Evolutionary conservation across 2,113 vertebrate species (phyloP), one percentile per base, ranked within the genome.

Genomic region (Bos taurus): DNA sequence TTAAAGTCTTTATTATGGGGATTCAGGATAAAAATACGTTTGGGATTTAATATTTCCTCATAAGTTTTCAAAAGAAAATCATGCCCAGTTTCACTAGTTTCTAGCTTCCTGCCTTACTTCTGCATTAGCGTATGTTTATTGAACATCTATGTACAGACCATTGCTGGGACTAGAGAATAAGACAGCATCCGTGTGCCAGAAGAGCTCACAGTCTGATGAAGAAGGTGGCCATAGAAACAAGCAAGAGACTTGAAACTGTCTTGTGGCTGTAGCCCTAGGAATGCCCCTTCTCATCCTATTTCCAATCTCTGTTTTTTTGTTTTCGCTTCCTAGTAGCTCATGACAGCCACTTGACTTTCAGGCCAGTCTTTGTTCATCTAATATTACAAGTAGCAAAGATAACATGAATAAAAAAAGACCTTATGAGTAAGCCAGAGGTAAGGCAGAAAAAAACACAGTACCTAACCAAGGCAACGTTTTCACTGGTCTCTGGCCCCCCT

Each of bases 1-100:
- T 96, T 86, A n/a, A 92, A 92, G 62, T 91, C 30, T 15, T 97
- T 91, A 77, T 81, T 88, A n/a, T 87, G 17, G 26, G 36, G 7
- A 62, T 77, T 81, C 91, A 95, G 59, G 15, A 21, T 89, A 59
- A 93, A 95, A 59, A 71, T 16, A 64, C 91, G 10, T 97, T 90
- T 78, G 56, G 43, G 36, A 84, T 88, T 94, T 85, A 92, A 50
- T 92, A 17, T 62, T 94, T 94, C 15, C 54, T 81, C 16, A 2
- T 90, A 88, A 43, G 67, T 91, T 97, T 85, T 78, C 82, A 67
- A 91, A 84, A 94, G 40, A 64, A 94, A 57, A 82, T 52, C 40
- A 48, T 80, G n/a, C 19, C 62, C 23, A 86, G 3, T 46, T 90
- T 40, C 33, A 80, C 64, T 85, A 54, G 46, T 89, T 81, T 95